These are phyloP conservation scores for Gadus macrocephalus DNA, from an alignment of 2,113 vertebrate species.

Conservation along the genomic window DNA sequence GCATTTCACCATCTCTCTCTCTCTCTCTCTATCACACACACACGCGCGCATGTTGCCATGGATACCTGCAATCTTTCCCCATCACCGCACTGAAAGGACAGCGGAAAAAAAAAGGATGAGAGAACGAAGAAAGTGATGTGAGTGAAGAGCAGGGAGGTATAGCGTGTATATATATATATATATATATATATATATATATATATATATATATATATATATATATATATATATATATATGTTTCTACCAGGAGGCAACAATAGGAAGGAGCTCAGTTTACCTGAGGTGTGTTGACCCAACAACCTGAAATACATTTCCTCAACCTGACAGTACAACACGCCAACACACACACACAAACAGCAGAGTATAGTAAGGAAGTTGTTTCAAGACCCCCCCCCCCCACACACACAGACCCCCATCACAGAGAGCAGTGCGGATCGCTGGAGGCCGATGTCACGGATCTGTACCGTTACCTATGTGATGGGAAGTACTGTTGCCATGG, in stretches of 20 bases:
- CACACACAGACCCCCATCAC: conserved; percentile 24
- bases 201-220: no score
- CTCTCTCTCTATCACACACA: conserved; percentile 10
- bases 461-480: background rate
- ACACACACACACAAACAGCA: no score
- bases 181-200: no score
- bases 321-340: no score
- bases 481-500: conserved; percentile 9
- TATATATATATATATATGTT: no score
- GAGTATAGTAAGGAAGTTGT: no score
- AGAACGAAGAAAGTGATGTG: conserved; percentile 47
- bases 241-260: no score
- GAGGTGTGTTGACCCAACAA: no score
- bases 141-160: conserved; percentile 46
- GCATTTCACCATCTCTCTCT: conserved; percentile 28
- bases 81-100: conserved; percentile 39
- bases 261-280: no score
- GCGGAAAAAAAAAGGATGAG: conserved; percentile 59
- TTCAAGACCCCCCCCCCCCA: background rate
- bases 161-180: background rate
- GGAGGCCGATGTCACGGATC: background rate
- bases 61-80: conserved; percentile 63
- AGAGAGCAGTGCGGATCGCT: conserved; percentile 20
- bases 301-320: no score
- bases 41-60: conserved; percentile 67